These are phyloP conservation scores for Romanomermis culicivorax DNA, from an alignment of 2,888 invertebrate genomes.

Conservation along the genomic window DNA sequence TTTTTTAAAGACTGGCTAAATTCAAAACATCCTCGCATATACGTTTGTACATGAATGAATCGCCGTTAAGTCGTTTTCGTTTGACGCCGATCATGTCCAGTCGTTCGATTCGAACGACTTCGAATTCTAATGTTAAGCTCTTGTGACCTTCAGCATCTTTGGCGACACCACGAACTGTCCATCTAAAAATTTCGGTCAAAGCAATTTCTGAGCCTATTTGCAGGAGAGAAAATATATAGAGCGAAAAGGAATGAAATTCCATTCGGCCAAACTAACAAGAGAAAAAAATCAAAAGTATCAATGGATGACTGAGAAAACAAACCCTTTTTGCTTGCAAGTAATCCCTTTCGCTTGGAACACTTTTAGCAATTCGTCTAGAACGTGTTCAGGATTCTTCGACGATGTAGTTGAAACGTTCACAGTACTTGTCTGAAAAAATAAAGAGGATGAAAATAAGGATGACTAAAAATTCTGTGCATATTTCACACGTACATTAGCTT, in stretches of 20 bases:
- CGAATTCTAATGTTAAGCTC: constrained; percentile 46
- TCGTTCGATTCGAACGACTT: constrained; percentile 37
- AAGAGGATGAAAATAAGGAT: constrained; percentile 5
- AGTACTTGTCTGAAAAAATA: constrained; percentile 36
- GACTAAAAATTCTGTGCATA: not conserved
- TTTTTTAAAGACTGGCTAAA: constrained; percentile 18
- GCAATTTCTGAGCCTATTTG: no score
- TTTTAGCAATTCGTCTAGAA: constrained; percentile 40
- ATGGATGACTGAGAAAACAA: not conserved
- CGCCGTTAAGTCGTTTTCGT: constrained; percentile 51
- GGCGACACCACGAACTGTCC: constrained; percentile 44
- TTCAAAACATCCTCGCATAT: constrained; percentile 47
- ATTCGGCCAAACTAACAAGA: no score
- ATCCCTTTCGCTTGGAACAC: constrained; percentile 44
- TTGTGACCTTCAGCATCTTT: constrained; percentile 34
- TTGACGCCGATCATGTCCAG: constrained; percentile 39
- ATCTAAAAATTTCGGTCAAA: no score
- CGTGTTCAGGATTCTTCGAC: constrained; percentile 42
- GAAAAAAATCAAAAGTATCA: not conserved
- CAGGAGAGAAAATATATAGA: not conserved
- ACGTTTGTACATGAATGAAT: constrained; percentile 56
- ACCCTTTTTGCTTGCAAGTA: constrained; percentile 45
- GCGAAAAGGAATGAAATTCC: not conserved
- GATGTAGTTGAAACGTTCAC: constrained; percentile 51
- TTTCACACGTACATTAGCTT: constrained; percentile 22